Conservation (phyloP, 2,113 vertebrate genomes). For the Phyllopteryx taeniolatus region DNA sequence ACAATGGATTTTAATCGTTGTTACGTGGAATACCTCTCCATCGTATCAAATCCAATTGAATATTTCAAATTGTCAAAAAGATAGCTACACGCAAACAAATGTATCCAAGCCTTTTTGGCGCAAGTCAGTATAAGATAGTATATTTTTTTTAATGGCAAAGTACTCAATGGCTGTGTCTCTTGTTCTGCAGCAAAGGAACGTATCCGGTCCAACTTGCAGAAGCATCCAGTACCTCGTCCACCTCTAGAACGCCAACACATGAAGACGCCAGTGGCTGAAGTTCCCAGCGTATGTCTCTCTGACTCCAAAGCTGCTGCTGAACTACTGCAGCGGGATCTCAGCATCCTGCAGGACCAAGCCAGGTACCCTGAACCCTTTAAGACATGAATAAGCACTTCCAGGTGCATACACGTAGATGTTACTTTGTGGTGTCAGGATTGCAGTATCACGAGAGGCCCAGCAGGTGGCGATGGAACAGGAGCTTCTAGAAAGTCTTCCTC, state of each 20-base stretch:
- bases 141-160: too few species aligned
- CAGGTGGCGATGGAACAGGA: conserved; percentile 89
- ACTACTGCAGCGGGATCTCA: conserved; percentile 79
- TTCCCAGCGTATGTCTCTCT: conserved; percentile 75
- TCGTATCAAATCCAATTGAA: not conserved
- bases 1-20: not conserved
- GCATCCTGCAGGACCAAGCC: conserved; percentile 83
- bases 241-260: conserved; percentile 70
- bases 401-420: not conserved
- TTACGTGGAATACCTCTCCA: not conserved
- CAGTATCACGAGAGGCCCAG: conserved; percentile 87
- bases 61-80: not conserved
- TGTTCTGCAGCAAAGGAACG: conserved; percentile 80
- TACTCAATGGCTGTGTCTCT: conserved; percentile 1
- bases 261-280: conserved; percentile 83
- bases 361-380: conserved; percentile 65
- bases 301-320: conserved; percentile 76
- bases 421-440: conserved; percentile 72
- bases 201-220: conserved; percentile 84
- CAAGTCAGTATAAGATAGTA: not conserved
- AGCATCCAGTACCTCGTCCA: conserved; percentile 78
- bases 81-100: not conserved
- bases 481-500: conserved; percentile 83
- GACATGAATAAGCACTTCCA: not conserved
- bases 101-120: not conserved